Evolutionary conservation across 2,797 vertebrate species (phyloP).

Genomic region (Coilia nasus): DNA sequence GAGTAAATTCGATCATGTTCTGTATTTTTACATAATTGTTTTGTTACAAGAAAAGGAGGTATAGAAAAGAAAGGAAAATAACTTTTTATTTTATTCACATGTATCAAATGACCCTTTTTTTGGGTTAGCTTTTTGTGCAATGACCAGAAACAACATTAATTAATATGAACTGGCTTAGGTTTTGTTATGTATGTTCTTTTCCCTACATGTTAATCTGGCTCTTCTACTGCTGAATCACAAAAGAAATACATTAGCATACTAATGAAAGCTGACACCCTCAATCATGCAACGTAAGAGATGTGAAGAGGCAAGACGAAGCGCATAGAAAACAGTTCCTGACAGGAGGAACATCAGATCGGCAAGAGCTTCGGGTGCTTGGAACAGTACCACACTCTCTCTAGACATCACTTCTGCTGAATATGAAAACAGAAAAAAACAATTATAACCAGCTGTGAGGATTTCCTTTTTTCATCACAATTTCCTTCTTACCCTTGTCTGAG

Average conservation of each 20-base stretch:
- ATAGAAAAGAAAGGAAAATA: background rate
- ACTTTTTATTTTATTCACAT: background rate
- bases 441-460: conserved; percentile 19
- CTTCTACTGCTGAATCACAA: conserved; percentile 50
- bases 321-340: conserved; percentile 59
- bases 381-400: conserved; percentile 32
- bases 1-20: background rate
- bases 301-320: conserved; percentile 46
- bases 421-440: background rate
- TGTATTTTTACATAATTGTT: background rate
- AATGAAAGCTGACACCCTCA: conserved; percentile 52
- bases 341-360: conserved; percentile 48
- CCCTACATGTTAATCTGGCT: conserved; percentile 50
- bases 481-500: conserved; percentile 44
- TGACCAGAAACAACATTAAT: background rate
- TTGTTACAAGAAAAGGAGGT: background rate
- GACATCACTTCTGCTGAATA: conserved; percentile 27
- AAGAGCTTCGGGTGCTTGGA: conserved; percentile 41
- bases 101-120: background rate
- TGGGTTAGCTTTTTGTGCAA: background rate
- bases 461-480: conserved; percentile 47
- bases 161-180: conserved; percentile 10
- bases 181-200: conserved; percentile 25
- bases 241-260: conserved; percentile 62
- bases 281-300: conserved; percentile 60